Base-by-base conservation (phyloP, 1,140 invertebrate genomes). In the Drosophila dunni region DNA sequence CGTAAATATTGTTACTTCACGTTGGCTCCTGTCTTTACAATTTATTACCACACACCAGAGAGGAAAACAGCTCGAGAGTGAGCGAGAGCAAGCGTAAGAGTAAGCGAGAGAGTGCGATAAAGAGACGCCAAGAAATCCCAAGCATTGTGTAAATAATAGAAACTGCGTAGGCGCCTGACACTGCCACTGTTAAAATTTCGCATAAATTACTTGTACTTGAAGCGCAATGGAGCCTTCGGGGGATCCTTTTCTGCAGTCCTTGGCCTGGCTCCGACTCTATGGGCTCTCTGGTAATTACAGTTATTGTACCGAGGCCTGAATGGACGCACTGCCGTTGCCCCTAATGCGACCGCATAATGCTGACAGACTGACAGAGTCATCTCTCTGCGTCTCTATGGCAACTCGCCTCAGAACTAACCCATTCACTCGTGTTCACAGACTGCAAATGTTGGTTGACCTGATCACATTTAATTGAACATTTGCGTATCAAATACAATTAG, bases 401-500 rank as follows among this genome's bases (percentile, higher is more conserved):
- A 0, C 62, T 44, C 4, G n/a, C n/a, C n/a, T 20, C 24, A 20
- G 34, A 24, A 29, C 34, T 62, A 50, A 48, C 20, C 34, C 33
- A 66, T 57, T 57, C 51, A 10, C 11, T 40, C 13, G 44, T 13
- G 44, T 13, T 10, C 34, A 34, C 44, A 17, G 24, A 50, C 15
- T 20, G 13, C 38, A 20, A 38, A 24, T 56, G 40, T 7, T 13
- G 11, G 10, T 24, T 65, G 70, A 60, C 54, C 63, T 53, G 64
- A n/a, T 24, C 48, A 17, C 24, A 66, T 66, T 71, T 68, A 85
- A 86, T 82, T 72, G 83, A 86, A 86, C 68, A 81, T 85, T 86
- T 86, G 75, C 75, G 75, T 86, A 85, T 85, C 70, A 76, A 88
- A 82, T 69, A 81, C 82, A 86, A 86, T 86, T 88, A 86, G 84